Evolutionary conservation across 2,888 invertebrate genomes (phyloP).

Genomic region (Oxyteleia sp.): DNA sequence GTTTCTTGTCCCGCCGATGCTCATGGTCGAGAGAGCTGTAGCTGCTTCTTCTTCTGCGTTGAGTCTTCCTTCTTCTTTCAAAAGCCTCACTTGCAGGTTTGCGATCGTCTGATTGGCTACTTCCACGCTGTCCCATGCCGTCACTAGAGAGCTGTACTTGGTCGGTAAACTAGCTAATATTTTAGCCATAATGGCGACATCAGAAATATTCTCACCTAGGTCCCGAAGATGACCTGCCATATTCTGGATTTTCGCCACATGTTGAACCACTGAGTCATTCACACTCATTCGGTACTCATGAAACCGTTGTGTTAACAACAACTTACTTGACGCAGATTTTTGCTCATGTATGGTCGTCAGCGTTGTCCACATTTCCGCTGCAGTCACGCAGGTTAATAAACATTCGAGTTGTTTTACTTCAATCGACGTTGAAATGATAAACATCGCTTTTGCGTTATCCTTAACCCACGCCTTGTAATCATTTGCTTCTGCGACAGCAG

Average conservation of each 20-base stretch:
- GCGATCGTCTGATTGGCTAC: constrained; percentile 63
- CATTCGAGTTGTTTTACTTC: constrained; percentile 70
- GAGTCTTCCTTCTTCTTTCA: constrained; percentile 65
- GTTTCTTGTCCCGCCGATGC: background rate
- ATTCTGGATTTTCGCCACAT: constrained; percentile 73
- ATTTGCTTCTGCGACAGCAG: background rate
- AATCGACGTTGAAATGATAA: constrained; percentile 71
- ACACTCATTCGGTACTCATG: constrained; percentile 70
- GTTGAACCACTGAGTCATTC: constrained; percentile 73
- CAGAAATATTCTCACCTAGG: constrained; percentile 66
- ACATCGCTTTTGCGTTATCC: constrained; percentile 75
- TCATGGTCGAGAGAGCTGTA: constrained; percentile 34
- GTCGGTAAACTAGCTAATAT: constrained; percentile 74
- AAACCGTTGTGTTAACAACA: constrained; percentile 71
- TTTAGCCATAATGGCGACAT: constrained; percentile 74
- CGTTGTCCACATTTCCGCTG: constrained; percentile 75
- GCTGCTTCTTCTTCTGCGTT: constrained; percentile 21
- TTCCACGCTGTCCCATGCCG: constrained; percentile 78
- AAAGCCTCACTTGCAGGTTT: constrained; percentile 63
- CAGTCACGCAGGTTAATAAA: constrained; percentile 72
- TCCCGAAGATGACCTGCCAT: constrained; percentile 73
- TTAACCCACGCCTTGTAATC: background rate
- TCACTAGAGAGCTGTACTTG: constrained; percentile 77
- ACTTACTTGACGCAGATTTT: constrained; percentile 75
- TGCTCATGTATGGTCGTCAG: constrained; percentile 75